phyloP scores from a whole-genome alignment of 2,113 vertebrate genomes.

The Mionectes macconnelli region DNA sequence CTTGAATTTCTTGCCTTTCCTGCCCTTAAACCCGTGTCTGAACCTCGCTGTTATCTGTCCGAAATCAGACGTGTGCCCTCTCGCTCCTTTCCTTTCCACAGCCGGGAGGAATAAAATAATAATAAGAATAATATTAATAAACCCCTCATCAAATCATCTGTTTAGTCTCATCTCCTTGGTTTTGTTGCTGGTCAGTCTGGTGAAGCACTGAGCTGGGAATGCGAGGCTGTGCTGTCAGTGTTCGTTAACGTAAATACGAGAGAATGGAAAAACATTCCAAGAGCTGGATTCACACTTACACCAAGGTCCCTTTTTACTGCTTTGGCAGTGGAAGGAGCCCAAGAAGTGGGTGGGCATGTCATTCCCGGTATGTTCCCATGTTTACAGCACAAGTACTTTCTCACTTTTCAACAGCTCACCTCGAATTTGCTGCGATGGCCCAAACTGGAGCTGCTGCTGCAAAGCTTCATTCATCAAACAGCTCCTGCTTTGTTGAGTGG shows the following conservation, averaged over 20 bases:
- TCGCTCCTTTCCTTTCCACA: background rate
- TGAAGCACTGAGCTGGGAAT: slow-evolving; percentile 57
- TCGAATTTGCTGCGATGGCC: background rate
- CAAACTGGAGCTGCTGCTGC: background rate
- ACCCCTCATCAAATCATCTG: slow-evolving; percentile 11
- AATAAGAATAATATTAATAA: background rate
- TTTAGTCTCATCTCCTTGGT: slow-evolving; percentile 70
- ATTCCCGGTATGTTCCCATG: slow-evolving; percentile 31
- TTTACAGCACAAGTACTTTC: slow-evolving; percentile 39
- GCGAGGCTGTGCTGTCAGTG: slow-evolving; percentile 43
- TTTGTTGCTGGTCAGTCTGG: slow-evolving; percentile 61
- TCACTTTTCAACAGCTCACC: slow-evolving; percentile 43
- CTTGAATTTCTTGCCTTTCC: background rate
- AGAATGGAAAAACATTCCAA: slow-evolving; percentile 62
- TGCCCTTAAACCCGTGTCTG: background rate
- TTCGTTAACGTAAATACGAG: slow-evolving; percentile 43
- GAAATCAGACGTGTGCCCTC: background rate
- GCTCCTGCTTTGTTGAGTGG: background rate
- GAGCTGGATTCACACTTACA: slow-evolving; percentile 44
- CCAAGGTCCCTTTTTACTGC: slow-evolving; percentile 58
- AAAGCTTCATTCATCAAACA: slow-evolving; percentile 37
- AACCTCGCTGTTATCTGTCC: background rate
- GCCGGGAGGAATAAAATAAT: background rate
- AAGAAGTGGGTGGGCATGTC: slow-evolving; percentile 53
- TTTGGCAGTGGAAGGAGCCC: slow-evolving; percentile 32